Percentiles rank a stretch among this genome's conserved stretches.
Conservation (phyloP, 2,113 vertebrate genomes). For the Thryonomys swinderianus region DNA sequence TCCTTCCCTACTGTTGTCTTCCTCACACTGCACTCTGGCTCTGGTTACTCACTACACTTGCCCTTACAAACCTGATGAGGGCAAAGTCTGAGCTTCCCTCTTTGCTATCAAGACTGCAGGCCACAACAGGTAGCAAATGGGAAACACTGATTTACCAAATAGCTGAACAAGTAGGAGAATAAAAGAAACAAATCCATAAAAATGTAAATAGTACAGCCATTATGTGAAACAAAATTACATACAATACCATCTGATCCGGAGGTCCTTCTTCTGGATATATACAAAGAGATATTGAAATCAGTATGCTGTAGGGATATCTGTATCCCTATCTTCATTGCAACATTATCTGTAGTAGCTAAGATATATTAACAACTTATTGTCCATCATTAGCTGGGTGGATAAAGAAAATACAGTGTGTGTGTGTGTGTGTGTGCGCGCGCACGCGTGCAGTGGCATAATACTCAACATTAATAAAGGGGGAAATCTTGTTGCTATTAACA, state of each 20-base stretch:
- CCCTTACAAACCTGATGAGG: neutral
- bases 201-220: neutral
- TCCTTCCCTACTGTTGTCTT: neutral
- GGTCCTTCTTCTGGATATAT: neutral
- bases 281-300: neutral
- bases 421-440: no score
- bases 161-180: neutral
- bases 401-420: neutral
- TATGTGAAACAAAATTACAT: neutral
- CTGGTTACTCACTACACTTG: neutral
- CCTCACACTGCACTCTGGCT: neutral
- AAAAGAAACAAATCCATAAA: constrained; percentile 6
- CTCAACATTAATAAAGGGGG: neutral
- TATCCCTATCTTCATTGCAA: neutral
- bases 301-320: neutral
- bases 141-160: neutral
- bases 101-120: neutral
- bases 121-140: neutral
- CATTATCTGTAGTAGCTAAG: neutral
- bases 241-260: neutral
- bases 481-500: neutral
- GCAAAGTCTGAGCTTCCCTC: neutral
- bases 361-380: neutral
- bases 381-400: no score
- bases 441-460: neutral